A percentile compares a stretch with the other conserved stretches of the same genome.
These are phyloP conservation scores for Atta colombica DNA, from an alignment of 1,140 invertebrate species.

Conservation along the genomic window DNA sequence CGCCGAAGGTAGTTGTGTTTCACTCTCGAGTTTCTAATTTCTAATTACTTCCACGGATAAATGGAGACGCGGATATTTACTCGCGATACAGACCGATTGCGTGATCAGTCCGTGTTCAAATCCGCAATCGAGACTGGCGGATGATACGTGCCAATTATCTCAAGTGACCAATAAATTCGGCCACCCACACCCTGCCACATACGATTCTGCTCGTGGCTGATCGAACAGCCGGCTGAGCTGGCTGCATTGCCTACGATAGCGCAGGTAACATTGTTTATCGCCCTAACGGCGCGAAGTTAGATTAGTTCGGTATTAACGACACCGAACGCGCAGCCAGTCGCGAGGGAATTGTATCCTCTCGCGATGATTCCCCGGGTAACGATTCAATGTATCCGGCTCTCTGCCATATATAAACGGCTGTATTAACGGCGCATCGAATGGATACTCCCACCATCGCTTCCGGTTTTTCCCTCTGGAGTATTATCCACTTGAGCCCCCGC, in stretches of 20 bases:
- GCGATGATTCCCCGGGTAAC: conserved; percentile 65
- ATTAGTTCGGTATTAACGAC: conserved; percentile 75
- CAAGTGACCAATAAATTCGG: conserved; percentile 67
- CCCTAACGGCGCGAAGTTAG: conserved; percentile 69
- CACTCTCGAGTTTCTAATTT: conserved; percentile 50
- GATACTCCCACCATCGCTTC: neutral
- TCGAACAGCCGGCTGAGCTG: neutral
- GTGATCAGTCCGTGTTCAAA: conserved; percentile 41
- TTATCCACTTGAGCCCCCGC: conserved; percentile 37
- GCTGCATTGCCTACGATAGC: conserved; percentile 23
- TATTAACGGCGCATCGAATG: conserved; percentile 35
- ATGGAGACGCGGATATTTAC: conserved; percentile 31
- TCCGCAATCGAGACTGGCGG: neutral
- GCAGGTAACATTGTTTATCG: conserved; percentile 72
- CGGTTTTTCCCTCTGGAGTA: conserved; percentile 28
- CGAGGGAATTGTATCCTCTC: conserved; percentile 46
- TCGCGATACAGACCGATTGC: conserved; percentile 18
- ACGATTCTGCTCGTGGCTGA: neutral
- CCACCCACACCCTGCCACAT: neutral
- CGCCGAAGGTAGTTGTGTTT: conserved; percentile 9
- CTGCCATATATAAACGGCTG: neutral
- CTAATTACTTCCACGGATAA: conserved; percentile 37
- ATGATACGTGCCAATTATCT: conserved; percentile 55
- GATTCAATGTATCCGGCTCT: conserved; percentile 47
- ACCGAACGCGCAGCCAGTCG: conserved; percentile 56